Base-by-base conservation (phyloP, 1,140 invertebrate genomes). In the Meteorus sp. region DNA sequence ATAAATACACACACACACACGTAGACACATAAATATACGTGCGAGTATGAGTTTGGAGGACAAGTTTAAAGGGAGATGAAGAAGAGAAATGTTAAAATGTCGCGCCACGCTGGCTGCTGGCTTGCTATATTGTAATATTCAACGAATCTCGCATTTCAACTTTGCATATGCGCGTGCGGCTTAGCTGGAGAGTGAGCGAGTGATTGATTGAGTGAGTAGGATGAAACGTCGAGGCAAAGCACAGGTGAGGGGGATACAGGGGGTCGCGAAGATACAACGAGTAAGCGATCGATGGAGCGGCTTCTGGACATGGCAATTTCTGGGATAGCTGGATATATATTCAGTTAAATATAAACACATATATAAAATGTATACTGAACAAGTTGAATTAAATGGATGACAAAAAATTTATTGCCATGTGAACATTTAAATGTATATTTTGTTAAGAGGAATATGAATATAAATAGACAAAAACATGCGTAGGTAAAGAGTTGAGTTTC, bases 321-420 rank as follows among this genome's bases (percentile, higher is more conserved):
- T 41, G n/a, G 13, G 2, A 17, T 22, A 41, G 17, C 22, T 31
- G n/a, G n/a, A n/a, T n/a, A n/a, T n/a, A n/a, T n/a, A n/a, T n/a
- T n/a, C n/a, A n/a, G n/a, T 17, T 31, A 29, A 45, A 57, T 44
- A 13, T 22, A 53, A 43, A 51, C 13, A 51, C 11, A n/a, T 20
- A 27, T 20, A 29, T 17, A 56, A 47, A 25, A 61, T 23, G 39
- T 37, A 51, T 41, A 54, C 23, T 11, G 23, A 5, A 47, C 9
- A 47, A 44, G 29, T 37, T 41, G 20, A 45, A 22, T 39, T 29
- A 37, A 55, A 54, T 54, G 39, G 29, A 25, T 31, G 23, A 2
- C 37, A 29, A 58, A 54, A 53, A 54, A 62, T 62, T 62, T 62
- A 62, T 62, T 58, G 53, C 58, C 31, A 43, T 60, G 51, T 54